Evolutionary conservation across 2,113 vertebrate species (phyloP).

Genomic region (Eudorcas thomsonii): DNA sequence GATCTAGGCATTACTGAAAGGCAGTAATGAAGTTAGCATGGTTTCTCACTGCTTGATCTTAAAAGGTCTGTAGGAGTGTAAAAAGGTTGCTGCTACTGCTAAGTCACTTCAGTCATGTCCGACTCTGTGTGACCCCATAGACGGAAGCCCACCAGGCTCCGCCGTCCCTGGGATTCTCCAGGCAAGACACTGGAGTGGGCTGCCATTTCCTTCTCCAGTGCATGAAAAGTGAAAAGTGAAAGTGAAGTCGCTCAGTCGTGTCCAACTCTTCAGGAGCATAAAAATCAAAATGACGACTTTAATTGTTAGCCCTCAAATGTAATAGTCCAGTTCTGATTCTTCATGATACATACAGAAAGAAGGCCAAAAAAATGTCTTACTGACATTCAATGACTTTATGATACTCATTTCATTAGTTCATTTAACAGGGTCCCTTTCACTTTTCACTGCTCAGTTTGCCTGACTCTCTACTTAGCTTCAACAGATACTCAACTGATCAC

Average conservation of each 20-base stretch:
- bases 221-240: too few species aligned
- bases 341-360: background rate
- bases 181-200: too few species aligned
- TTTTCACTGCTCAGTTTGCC: background rate
- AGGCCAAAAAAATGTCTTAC: background rate
- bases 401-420: background rate
- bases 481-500: background rate
- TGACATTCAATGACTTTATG: background rate
- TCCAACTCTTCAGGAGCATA: background rate
- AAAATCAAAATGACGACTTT: background rate
- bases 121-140: too few species aligned
- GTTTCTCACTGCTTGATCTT: background rate
- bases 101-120: too few species aligned
- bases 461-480: background rate
- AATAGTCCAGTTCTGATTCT: background rate
- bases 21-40: background rate
- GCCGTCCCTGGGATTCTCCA: too few species aligned
- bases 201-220: too few species aligned
- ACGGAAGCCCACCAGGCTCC: too few species aligned
- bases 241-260: too few species aligned
- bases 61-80: background rate
- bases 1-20: background rate
- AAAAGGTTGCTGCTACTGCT: background rate
- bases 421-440: background rate
- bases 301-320: background rate